Evolutionary conservation across 37 sponge, comb jelly and placozoan species (phyloP).

Genomic region (Diacarnus erythraeanus): DNA sequence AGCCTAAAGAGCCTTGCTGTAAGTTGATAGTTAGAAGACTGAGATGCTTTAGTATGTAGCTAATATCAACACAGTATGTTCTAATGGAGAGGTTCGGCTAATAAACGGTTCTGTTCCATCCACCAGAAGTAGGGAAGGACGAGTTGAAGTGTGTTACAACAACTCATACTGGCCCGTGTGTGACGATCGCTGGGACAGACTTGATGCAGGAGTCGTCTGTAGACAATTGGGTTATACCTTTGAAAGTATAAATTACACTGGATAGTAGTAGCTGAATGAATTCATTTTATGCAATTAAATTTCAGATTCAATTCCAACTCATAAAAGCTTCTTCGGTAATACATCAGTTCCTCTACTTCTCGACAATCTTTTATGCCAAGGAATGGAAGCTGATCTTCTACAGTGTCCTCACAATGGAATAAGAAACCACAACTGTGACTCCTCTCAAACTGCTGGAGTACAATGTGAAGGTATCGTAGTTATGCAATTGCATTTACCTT

Average conservation of each 20-base stretch:
- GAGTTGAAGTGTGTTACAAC: slow-evolving; percentile 40
- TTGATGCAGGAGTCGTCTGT: slow-evolving; percentile 27
- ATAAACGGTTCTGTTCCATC: slow-evolving; percentile 1
- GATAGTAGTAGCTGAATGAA: background rate
- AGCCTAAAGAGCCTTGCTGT: background rate
- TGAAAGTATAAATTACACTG: slow-evolving; percentile 5
- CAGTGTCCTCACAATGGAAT: slow-evolving; percentile 13
- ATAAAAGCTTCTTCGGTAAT: slow-evolving; percentile 7
- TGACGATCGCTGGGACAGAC: slow-evolving; percentile 32
- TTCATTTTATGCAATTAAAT: background rate
- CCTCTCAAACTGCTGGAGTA: slow-evolving; percentile 36
- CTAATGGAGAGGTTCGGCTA: slow-evolving; percentile 13
- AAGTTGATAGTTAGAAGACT: background rate
- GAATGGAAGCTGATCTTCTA: slow-evolving; percentile 18
- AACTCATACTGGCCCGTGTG: slow-evolving; percentile 24
- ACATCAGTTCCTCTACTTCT: background rate
- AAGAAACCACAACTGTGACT: slow-evolving; percentile 6
- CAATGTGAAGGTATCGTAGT: slow-evolving; percentile 30
- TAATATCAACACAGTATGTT: slow-evolving; percentile 5
- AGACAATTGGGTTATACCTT: slow-evolving; percentile 34
- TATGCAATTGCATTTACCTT: background rate
- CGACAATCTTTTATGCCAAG: slow-evolving; percentile 20
- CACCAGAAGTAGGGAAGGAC: background rate
- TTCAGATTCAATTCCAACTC: slow-evolving; percentile 17
- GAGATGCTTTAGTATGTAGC: background rate